Conservation (phyloP, 2,888 invertebrate genomes). For the Ennomos fuscantarius region DNA sequence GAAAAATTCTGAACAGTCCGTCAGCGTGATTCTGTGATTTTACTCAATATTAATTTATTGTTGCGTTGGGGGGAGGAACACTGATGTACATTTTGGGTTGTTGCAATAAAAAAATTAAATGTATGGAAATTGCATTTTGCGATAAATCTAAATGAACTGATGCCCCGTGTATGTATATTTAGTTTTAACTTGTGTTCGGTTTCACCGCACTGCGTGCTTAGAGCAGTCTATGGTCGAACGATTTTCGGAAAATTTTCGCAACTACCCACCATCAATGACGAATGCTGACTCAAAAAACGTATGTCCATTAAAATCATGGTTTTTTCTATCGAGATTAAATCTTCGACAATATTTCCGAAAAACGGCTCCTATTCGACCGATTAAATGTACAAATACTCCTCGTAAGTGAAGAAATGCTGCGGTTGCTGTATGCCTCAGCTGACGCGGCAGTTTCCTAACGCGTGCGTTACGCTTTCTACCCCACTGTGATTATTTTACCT, state of each 20-base stretch:
- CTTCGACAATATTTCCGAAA: no score
- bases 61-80: slow-evolving; percentile 50
- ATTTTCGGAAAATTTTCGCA: no score
- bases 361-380: slow-evolving; percentile 38
- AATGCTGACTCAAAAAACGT: no score
- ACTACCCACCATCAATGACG: no score
- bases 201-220: slow-evolving; percentile 44
- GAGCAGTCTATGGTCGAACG: no score
- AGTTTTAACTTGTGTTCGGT: slow-evolving; percentile 52
- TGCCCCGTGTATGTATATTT: slow-evolving; percentile 71
- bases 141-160: slow-evolving; percentile 54
- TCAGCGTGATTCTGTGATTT: slow-evolving; percentile 61
- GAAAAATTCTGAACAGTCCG: slow-evolving; percentile 37
- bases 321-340: no score
- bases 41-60: slow-evolving; percentile 52
- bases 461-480: slow-evolving; percentile 41
- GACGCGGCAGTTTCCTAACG: slow-evolving; percentile 14
- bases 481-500: slow-evolving; percentile 58
- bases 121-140: slow-evolving; percentile 66
- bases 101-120: slow-evolving; percentile 78
- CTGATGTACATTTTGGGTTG: slow-evolving; percentile 77
- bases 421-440: slow-evolving; percentile 14
- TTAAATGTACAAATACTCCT: slow-evolving; percentile 64
- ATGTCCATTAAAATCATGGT: no score
- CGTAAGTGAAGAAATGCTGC: slow-evolving; percentile 36